Evolutionary conservation across 2,113 vertebrate species (phyloP).

Genomic region (Eclectus roratus): DNA sequence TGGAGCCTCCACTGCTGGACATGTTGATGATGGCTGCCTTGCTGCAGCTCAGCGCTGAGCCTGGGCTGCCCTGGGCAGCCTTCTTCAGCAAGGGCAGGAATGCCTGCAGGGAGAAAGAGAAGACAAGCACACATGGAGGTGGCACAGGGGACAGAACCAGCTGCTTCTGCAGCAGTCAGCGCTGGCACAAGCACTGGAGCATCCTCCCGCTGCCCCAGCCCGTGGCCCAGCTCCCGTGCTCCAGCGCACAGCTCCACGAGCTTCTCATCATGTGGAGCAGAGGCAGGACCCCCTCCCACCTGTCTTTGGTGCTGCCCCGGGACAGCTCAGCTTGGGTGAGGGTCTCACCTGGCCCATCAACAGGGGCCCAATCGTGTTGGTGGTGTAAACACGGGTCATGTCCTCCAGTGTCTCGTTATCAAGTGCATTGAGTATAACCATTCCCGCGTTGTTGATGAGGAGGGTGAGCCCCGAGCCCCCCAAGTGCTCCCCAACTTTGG

Average conservation of each 20-base stretch:
- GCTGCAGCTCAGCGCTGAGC: neutral
- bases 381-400: neutral
- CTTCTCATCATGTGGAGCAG: rapidly evolving
- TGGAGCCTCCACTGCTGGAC: constrained; percentile 36
- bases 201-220: neutral
- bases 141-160: neutral
- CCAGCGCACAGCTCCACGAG: rapidly evolving
- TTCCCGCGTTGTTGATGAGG: constrained; percentile 26
- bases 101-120: neutral
- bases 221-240: neutral
- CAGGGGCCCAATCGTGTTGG: neutral
- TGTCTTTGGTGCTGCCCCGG: rapidly evolving
- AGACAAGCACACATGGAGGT: neutral
- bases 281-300: neutral
- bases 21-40: constrained; percentile 51
- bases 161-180: rapidly evolving
- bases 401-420: neutral
- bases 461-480: neutral
- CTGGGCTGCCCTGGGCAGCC: neutral
- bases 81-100: constrained; percentile 42
- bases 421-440: rapidly evolving
- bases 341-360: constrained; percentile 39
- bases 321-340: neutral
- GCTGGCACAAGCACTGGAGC: rapidly evolving
- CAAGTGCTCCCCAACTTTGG: neutral